Evolutionary conservation across 1,140 invertebrate species (phyloP), one percentile per base, ranked within the genome.

Genomic region (Rhyacophila brunnea): DNA sequence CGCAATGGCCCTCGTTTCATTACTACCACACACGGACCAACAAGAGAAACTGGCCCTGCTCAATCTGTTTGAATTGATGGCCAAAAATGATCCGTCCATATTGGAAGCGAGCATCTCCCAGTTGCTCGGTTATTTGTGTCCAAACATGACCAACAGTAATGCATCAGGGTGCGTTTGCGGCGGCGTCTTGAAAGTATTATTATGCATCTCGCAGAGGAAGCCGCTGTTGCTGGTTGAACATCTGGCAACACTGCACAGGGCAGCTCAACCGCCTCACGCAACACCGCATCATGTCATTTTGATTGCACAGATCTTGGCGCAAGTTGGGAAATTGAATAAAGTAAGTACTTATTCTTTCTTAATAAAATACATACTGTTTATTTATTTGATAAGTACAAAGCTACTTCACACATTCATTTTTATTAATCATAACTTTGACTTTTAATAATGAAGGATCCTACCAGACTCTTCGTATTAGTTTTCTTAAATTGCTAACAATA

Each of bases 1-100:
- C 77, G 85, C 91, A 2, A 86, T 90, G 71, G 87, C 88, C 15
- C 75, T 96, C 18, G 88, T 93, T 0, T 86, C 87, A 0, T 76
- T 96, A 13, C 74, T 96, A 20, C 86, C 89, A 1, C 85, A 87
- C 64, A 92, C 91, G 73, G 91, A 93, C 70, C 82, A 85, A 43
- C 83, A 87, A 60, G 93, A 96, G 74, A 91, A 91, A 74, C 81
- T 89, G 60, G 90, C 90, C 7, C 75, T 96, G 1, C 81, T 96
- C 18, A 85, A 88, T 64, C 75, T 96, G 20, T 91, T 93, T 71
- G 83, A 86, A 34, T 80, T 91, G 49, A 89, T 95, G 42, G 91
- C 90, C 0, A 87, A 87, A 60, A 83, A 88, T 60, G 87, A 90
- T 67, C 88, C 91, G 10, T 81, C 84, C 38, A 89, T 91, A 70